phyloP scores from a whole-genome alignment of 2,888 invertebrate genomes.

The Ophion costatus region DNA sequence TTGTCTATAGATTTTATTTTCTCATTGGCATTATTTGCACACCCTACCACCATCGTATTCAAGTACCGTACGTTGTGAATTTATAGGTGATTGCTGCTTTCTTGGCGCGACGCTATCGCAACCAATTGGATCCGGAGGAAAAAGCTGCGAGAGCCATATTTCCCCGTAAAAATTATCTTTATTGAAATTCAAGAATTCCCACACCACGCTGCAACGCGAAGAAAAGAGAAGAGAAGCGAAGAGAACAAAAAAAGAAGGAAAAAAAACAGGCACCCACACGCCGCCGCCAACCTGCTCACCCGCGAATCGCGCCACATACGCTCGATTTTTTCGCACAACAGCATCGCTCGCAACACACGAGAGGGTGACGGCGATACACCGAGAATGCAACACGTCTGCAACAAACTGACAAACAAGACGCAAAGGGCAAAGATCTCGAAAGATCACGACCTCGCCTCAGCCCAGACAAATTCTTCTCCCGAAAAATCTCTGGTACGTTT shows the following conservation, averaged over 20 bases:
- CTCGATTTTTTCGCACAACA: constrained; percentile 58
- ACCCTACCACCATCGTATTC: background rate
- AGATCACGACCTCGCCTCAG: constrained; percentile 15
- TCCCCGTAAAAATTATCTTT: constrained; percentile 86
- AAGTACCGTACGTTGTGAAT: constrained; percentile 29
- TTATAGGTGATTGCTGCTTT: constrained; percentile 93
- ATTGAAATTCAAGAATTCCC: constrained; percentile 76
- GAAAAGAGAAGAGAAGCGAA: background rate
- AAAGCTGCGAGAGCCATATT: constrained; percentile 90
- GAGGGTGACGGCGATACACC: constrained; percentile 4
- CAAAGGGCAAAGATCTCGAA: constrained; percentile 11
- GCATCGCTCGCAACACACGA: constrained; percentile 51
- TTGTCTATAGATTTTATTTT: too few species aligned
- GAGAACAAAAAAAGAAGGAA: constrained; percentile 21
- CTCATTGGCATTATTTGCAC: background rate
- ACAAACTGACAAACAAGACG: constrained; percentile 15
- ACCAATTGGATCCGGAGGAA: constrained; percentile 91
- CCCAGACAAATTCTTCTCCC: too few species aligned
- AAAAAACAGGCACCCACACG: constrained; percentile 3
- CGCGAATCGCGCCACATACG: constrained; percentile 36
- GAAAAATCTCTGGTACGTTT: constrained; percentile 21
- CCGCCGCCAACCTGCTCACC: constrained; percentile 21
- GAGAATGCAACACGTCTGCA: constrained; percentile 22
- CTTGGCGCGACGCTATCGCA: constrained; percentile 91
- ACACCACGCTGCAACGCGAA: constrained; percentile 5